Evolutionary conservation across 2,113 vertebrate genomes (phyloP).

Genomic region (Limanda limanda): DNA sequence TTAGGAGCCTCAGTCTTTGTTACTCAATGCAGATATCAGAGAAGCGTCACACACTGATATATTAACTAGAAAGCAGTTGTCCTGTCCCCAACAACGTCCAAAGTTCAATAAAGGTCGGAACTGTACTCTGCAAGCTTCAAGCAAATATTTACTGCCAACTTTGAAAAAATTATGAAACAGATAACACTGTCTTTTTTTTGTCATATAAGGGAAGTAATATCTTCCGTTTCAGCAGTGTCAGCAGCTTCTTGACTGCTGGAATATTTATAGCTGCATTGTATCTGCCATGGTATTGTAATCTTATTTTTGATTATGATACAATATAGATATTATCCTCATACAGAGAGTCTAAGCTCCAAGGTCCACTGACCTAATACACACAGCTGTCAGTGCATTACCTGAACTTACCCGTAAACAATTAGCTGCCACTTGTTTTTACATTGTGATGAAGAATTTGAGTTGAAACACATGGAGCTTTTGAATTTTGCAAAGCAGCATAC

Average conservation of each 20-base stretch:
- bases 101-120: conserved; percentile 33
- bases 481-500: background rate
- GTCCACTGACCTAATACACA: background rate
- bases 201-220: background rate
- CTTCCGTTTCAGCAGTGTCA: background rate
- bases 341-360: background rate
- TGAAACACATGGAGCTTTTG: too few relatives aligned
- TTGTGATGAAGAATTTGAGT: too few relatives aligned
- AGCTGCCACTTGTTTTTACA: too few relatives aligned
- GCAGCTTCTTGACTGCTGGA: background rate
- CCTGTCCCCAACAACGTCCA: conserved; percentile 12
- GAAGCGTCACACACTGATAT: background rate
- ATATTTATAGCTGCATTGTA: background rate
- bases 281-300: background rate
- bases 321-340: background rate
- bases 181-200: conserved; percentile 10
- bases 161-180: conserved; percentile 4
- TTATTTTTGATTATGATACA: background rate
- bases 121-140: background rate
- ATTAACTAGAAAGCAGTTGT: conserved; percentile 12
- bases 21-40: background rate
- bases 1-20: background rate
- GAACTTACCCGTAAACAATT: background rate
- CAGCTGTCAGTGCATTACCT: background rate
- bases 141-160: conserved; percentile 45